Conservation (phyloP, 2,113 vertebrate species). For the Gorsachius goisagi region DNA sequence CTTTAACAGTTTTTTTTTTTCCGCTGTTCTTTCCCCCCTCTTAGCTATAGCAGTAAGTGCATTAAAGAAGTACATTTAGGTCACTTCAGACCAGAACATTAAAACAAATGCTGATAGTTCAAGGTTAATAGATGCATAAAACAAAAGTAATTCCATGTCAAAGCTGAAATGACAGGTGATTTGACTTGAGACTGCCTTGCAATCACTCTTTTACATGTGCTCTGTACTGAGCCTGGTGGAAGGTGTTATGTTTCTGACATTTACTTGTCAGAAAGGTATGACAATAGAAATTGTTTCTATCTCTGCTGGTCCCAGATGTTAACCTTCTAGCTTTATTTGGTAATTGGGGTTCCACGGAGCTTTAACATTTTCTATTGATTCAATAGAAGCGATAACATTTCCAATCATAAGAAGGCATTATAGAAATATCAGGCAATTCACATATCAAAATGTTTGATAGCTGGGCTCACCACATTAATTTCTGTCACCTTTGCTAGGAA, state of each 20-base stretch:
- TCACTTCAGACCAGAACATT: slow-evolving; percentile 78
- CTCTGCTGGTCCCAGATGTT: slow-evolving; percentile 78
- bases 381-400: slow-evolving; percentile 83
- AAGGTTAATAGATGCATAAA: slow-evolving; percentile 89
- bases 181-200: slow-evolving; percentile 80
- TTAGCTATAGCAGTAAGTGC: slow-evolving; percentile 48
- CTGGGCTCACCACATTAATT: slow-evolving; percentile 79
- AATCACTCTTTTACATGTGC: slow-evolving; percentile 81
- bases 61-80: slow-evolving; percentile 77
- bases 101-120: slow-evolving; percentile 86
- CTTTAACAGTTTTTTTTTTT: not conserved
- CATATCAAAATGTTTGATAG: slow-evolving; percentile 86
- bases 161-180: slow-evolving; percentile 83
- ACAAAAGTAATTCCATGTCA: slow-evolving; percentile 84
- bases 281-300: slow-evolving; percentile 85
- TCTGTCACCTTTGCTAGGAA: slow-evolving; percentile 79
- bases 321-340: slow-evolving; percentile 84
- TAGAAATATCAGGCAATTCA: slow-evolving; percentile 85
- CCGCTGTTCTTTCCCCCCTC: not conserved
- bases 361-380: slow-evolving; percentile 86
- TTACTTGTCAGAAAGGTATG: slow-evolving; percentile 82
- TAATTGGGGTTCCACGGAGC: slow-evolving; percentile 81
- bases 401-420: slow-evolving; percentile 84
- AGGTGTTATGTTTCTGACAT: slow-evolving; percentile 82
- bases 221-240: slow-evolving; percentile 69